Percentiles rank a stretch among this genome's conserved stretches.
phyloP scores from a whole-genome alignment of 2,797 vertebrate species.

The Chelmon rostratus region DNA sequence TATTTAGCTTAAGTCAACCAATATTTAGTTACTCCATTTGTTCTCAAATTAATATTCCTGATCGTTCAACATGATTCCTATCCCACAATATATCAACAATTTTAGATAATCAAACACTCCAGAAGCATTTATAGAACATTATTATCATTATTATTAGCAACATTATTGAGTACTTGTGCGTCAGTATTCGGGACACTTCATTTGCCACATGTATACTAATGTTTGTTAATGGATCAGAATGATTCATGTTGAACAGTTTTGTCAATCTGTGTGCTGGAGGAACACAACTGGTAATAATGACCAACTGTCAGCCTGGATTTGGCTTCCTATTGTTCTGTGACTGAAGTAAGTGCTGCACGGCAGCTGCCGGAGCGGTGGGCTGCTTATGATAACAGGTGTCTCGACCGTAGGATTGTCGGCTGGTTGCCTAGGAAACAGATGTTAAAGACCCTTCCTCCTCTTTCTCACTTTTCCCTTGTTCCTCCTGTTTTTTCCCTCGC shows the following conservation, averaged over 20 bases:
- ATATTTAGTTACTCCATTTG: constrained; percentile 29
- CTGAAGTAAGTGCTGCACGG: constrained; percentile 63
- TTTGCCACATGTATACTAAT: constrained; percentile 56
- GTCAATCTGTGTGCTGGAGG: constrained; percentile 49
- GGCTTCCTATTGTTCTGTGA: constrained; percentile 62
- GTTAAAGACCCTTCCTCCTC: constrained; percentile 65
- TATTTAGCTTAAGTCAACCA: constrained; percentile 29
- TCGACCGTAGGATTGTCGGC: constrained; percentile 61
- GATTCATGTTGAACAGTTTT: constrained; percentile 65
- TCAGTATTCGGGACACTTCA: constrained; percentile 42
- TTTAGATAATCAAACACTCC: constrained; percentile 40
- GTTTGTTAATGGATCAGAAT: constrained; percentile 63
- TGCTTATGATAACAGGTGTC: constrained; percentile 79
- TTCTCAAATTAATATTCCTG: constrained; percentile 9
- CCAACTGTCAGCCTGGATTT: constrained; percentile 61
- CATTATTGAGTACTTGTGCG: constrained; percentile 32
- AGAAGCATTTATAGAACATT: constrained; percentile 1
- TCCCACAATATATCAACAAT: constrained; percentile 34
- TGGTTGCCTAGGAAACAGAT: constrained; percentile 81
- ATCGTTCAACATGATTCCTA: constrained; percentile 32
- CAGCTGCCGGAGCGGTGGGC: constrained; percentile 69
- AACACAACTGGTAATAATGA: constrained; percentile 70
- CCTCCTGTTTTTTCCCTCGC: constrained; percentile 11
- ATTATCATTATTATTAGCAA: constrained; percentile 52
- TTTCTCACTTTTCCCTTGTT: constrained; percentile 31